Percentiles rank a stretch among this genome's conserved stretches.
Conservation (phyloP, 1,140 invertebrate genomes). For the Gryllus bimaculatus region DNA sequence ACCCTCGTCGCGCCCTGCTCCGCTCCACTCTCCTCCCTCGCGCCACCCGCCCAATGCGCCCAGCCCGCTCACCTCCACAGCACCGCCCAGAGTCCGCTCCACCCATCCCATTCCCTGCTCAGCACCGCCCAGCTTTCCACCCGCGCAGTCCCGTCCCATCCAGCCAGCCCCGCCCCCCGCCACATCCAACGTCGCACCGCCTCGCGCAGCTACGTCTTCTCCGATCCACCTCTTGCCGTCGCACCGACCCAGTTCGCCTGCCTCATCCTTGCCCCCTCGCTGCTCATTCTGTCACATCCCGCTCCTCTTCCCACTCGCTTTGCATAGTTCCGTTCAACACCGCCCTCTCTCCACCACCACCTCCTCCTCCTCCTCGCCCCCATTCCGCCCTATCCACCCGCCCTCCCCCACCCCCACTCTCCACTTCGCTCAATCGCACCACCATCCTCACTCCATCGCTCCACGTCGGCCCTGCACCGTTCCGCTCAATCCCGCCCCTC, state of each 20-base stretch:
- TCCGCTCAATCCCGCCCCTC: background rate
- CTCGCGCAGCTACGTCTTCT: too few species aligned
- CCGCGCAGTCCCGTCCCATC: too few species aligned
- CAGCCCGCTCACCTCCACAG: too few species aligned
- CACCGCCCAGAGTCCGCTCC: too few species aligned
- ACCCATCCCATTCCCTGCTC: too few species aligned
- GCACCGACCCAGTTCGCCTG: background rate
- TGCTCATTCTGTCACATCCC: background rate
- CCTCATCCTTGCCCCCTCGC: background rate
- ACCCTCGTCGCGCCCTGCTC: too few species aligned
- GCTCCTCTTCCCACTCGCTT: background rate
- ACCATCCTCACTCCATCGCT: background rate
- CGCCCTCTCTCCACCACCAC: background rate
- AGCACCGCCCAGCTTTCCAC: too few species aligned
- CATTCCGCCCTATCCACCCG: background rate
- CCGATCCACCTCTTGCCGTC: background rate
- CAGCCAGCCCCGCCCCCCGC: too few species aligned
- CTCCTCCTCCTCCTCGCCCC: background rate
- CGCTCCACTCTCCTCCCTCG: too few species aligned
- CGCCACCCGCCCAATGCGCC: too few species aligned
- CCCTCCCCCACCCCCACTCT: background rate
- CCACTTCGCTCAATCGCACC: background rate
- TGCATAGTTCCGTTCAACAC: background rate
- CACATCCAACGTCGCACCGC: too few species aligned
- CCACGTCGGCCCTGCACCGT: background rate